A percentile compares a stretch with the other conserved stretches of the same genome.
Evolutionary conservation across 2,888 invertebrate species (phyloP).

Genomic region (Gonocerus acuteangulatus): DNA sequence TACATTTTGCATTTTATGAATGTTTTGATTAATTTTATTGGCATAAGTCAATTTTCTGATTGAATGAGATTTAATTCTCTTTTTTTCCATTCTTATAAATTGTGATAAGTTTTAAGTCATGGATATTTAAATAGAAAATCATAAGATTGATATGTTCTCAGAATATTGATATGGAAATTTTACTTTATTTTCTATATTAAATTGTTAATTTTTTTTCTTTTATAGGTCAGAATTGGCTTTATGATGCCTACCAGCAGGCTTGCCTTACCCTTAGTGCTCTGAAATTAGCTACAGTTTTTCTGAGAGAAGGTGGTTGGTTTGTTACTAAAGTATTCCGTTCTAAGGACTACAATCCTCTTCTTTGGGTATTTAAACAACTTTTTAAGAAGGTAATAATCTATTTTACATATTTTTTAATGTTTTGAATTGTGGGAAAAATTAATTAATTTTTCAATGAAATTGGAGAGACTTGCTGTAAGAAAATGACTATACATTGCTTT

Average conservation of each 20-base stretch:
- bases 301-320: conserved; percentile 91
- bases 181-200: too few relatives aligned
- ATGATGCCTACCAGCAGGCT: conserved; percentile 93
- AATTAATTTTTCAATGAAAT: not conserved
- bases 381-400: conserved; percentile 66
- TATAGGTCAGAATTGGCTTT: conserved; percentile 83
- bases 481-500: too few relatives aligned
- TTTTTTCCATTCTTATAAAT: too few relatives aligned
- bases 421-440: not conserved
- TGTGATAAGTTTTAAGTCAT: too few relatives aligned
- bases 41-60: too few relatives aligned
- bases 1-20: too few relatives aligned
- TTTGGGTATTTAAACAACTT: conserved; percentile 93
- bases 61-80: too few relatives aligned
- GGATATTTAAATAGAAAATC: too few relatives aligned
- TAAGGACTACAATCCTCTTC: conserved; percentile 89
- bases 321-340: conserved; percentile 97
- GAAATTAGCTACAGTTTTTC: conserved; percentile 82
- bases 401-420: not conserved
- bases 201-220: too few relatives aligned
- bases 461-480: not conserved
- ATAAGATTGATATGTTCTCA: too few relatives aligned
- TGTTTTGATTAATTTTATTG: too few relatives aligned
- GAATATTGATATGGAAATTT: too few relatives aligned
- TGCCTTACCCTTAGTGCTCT: conserved; percentile 85